These are phyloP conservation scores for Sturnus vulgaris DNA, from an alignment of 2,113 vertebrate species.

Conservation along the genomic window DNA sequence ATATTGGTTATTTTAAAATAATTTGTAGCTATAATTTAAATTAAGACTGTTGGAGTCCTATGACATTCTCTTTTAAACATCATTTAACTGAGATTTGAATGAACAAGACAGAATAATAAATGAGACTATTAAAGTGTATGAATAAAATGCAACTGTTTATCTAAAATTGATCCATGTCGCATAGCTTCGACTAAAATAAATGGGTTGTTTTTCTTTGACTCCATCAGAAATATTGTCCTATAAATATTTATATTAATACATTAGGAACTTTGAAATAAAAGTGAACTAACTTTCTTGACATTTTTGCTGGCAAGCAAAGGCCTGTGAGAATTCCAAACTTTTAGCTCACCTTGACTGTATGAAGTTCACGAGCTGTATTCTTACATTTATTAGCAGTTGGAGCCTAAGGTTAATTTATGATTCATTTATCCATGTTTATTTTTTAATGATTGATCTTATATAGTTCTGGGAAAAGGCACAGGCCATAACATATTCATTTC, in stretches of 20 bases:
- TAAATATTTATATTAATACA: constrained; percentile 69
- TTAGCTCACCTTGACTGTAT: constrained; percentile 40
- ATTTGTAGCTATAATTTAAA: not conserved
- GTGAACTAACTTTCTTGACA: constrained; percentile 35
- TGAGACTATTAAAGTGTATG: constrained; percentile 37
- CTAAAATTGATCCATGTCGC: constrained; percentile 63
- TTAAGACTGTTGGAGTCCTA: not conserved
- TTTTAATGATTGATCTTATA: constrained; percentile 48
- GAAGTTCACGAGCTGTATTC: constrained; percentile 7
- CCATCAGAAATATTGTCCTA: constrained; percentile 65
- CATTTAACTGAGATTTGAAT: constrained; percentile 28
- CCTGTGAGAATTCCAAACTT: constrained; percentile 27
- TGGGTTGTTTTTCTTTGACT: constrained; percentile 62
- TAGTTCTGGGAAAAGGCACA: constrained; percentile 16
- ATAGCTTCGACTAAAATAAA: constrained; percentile 54
- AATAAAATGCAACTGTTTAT: constrained; percentile 67
- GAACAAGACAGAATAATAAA: constrained; percentile 58
- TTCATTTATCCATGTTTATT: constrained; percentile 51
- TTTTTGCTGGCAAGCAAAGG: constrained; percentile 40
- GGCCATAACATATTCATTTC: not conserved
- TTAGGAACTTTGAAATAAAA: constrained; percentile 57
- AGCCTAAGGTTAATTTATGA: constrained; percentile 32
- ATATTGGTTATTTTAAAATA: not conserved
- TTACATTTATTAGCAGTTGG: constrained; percentile 41
- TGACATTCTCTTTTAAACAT: constrained; percentile 7